Base-by-base conservation (phyloP, 2,113 vertebrate genomes). In the Solea solea region DNA sequence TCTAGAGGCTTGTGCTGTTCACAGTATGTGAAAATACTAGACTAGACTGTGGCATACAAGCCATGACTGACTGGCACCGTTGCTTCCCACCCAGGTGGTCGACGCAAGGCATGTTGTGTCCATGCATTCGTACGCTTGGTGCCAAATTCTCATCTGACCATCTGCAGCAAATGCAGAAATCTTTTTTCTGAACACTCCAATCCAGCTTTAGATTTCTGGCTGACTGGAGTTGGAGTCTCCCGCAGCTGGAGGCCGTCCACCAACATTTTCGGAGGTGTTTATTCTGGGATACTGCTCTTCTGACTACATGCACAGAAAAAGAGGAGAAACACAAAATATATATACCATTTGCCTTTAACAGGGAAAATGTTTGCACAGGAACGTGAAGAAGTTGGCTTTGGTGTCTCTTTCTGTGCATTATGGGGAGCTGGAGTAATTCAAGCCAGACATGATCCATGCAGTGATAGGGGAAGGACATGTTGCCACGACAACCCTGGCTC, bases 401-500 rank as follows among this genome's bases (percentile, higher is more conserved):
- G 42, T 72, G 9, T 42, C 10, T 44, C 42, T 45, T 61, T 46
- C 50, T 52, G 55, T 16, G 69, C 21, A 41, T 56, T 52, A 53
- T 25, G 1, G 40, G 46, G 64, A 67, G 65, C 64, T 48, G 49
- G 58, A 68, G 39, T 55, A 44, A 78, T 69, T 72, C 71, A 65
- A 80, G 74, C 78, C 57, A 62, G 48, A 74, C 71, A 80, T 74
- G 86, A 89, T 83, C 83, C 76, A 80, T 77, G 46, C 65, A 59
- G 67, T 5, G 59, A 82, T 77, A 78, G 74, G 76, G 81, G 76
- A 54, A 70, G 75, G 81, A 85, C 75, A 83, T 67, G 88, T 91
- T 91, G 83, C 87, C 87, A 88, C 73, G 84, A 89, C 87, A 89
- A 90, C 90, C 69, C 62, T 78, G 76, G 77, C 75, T 83, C 84